Evolutionary conservation across 1,140 invertebrate genomes (phyloP), one percentile per base, ranked within the genome.

Genomic region (Brachionus paranguensis): DNA sequence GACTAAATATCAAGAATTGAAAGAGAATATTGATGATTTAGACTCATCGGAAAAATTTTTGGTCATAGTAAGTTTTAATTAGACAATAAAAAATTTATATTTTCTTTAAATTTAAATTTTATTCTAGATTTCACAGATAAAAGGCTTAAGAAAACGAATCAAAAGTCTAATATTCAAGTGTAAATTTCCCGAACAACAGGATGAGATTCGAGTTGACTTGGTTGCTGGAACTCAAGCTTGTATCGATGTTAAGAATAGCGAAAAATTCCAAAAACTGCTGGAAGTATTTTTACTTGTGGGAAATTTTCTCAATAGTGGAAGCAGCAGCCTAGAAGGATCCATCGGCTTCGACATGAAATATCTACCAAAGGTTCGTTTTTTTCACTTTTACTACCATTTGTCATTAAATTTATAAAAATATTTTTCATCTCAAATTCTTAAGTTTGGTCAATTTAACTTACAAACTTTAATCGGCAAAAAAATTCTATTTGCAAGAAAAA

Each of bases 271-370:
- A 0, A 93, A 93, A 87, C 93, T 99, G 17, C 89, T 99, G 5
- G 94, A 98, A 88, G 89, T 98, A 0, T 93, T 99, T 84, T 91
- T 99, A 0, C 88, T 97, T 10, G 90, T 98, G 33, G 96, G 96
- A 17, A 99, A 98, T 90, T 96, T 95, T 86, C 95, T 98, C 93
- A 98, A 98, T 88, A 93, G 94, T 3, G 96, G 96, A 0, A 96
- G 95, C 0, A 93, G 93, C 86, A 97, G 97, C 88, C 96, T 93
- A 8, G 94, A 95, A 86, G 60, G 60, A n/a, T 95, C 96, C 2
- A 94, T 95, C 86, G 97, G 95, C 5, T 99, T 98, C 89, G 96
- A 99, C 89, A 96, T 99, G 83, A 96, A 93, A 88, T 98, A 95
- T 88, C 91, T 99, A 2, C 94, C 95, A 0, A 98, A 98, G 91